phyloP scores from a whole-genome alignment of 2,888 invertebrate genomes.

The Coenonympha arcania region DNA sequence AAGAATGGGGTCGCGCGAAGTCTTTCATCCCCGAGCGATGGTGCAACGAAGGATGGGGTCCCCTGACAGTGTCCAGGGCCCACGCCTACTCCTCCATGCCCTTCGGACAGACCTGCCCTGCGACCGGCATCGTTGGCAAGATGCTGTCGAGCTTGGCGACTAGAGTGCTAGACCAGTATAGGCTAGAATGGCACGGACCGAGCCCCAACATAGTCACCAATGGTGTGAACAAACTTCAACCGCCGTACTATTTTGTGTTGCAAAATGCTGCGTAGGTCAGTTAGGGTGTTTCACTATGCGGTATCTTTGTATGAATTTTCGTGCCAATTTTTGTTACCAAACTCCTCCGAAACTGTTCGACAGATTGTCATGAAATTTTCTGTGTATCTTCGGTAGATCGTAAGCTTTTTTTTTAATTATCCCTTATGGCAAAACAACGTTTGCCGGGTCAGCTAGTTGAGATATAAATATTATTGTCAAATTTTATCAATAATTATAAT shows the following conservation, averaged over 20 bases:
- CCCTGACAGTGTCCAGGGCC: conserved; percentile 50
- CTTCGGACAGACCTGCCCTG: conserved; percentile 59
- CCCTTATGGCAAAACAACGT: no score
- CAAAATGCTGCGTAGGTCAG: conserved; percentile 51
- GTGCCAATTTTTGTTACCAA: no score
- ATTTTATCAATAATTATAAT: no score
- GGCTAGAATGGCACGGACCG: conserved; percentile 67
- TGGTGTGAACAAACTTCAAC: conserved; percentile 56
- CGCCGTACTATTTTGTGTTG: conserved; percentile 61
- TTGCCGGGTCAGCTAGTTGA: no score
- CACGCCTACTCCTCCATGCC: conserved; percentile 55
- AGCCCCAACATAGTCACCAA: conserved; percentile 45
- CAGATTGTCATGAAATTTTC: no score
- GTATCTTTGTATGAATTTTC: no score
- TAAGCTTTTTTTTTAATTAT: no score
- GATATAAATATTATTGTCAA: no score
- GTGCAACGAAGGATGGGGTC: conserved; percentile 53
- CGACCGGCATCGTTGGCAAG: conserved; percentile 45
- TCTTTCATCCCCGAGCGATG: conserved; percentile 64
- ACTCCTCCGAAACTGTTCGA: no score
- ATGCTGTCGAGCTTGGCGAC: conserved; percentile 49
- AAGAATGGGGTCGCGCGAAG: conserved; percentile 56
- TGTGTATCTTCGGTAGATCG: no score
- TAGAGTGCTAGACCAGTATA: conserved; percentile 52
- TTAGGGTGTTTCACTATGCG: no score